Conservation (phyloP, 2,113 vertebrate species). For the Grallaria varia region DNA sequence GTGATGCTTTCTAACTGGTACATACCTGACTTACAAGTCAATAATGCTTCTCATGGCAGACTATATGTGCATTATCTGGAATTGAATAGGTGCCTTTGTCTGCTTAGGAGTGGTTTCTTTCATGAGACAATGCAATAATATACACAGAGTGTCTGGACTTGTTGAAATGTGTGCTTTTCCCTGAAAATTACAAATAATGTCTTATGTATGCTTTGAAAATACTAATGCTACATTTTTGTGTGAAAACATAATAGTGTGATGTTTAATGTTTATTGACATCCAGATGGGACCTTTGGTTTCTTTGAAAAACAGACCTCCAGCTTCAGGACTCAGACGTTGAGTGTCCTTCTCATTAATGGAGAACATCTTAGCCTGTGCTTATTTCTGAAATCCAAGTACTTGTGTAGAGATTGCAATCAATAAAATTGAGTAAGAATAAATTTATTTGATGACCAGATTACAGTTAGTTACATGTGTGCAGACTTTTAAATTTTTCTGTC, state of each 20-base stretch:
- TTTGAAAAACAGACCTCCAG: neutral
- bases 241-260: neutral
- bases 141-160: neutral
- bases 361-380: neutral
- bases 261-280: neutral
- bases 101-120: neutral
- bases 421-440: neutral
- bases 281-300: neutral
- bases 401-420: neutral
- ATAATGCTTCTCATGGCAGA: neutral
- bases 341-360: neutral
- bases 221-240: neutral
- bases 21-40: neutral
- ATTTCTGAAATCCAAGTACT: neutral
- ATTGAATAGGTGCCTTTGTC: neutral
- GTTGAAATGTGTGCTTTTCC: neutral
- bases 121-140: neutral
- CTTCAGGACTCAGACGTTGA: neutral
- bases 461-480: neutral
- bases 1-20: neutral
- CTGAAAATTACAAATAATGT: neutral
- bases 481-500: neutral
- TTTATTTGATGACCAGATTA: neutral
- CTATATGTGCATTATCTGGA: neutral
- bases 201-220: neutral